These are phyloP conservation scores for Petrocephalus schoutedeni DNA, from an alignment of 2,797 vertebrate species.

Conservation along the genomic window DNA sequence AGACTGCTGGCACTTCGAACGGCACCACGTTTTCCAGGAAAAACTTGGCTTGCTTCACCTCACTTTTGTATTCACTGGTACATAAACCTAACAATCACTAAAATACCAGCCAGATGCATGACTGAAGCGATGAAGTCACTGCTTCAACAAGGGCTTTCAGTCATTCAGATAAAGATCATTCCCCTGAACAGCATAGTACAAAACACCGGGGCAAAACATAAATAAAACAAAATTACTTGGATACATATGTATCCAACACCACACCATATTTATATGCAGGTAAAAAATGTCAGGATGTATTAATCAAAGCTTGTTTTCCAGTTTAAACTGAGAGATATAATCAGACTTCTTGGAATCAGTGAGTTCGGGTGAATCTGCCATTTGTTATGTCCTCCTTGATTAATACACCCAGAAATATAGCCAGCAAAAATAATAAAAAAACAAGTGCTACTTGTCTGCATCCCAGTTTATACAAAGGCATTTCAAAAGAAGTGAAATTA, in stretches of 20 bases:
- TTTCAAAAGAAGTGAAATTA: neutral
- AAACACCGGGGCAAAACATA: neutral
- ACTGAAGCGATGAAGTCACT: neutral
- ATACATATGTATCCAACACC: neutral
- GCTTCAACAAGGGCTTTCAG: neutral
- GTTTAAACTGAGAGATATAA: neutral
- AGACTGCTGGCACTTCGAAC: neutral
- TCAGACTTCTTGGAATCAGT: neutral
- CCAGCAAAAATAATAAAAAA: neutral
- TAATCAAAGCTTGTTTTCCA: neutral
- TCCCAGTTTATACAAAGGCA: neutral
- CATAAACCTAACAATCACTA: neutral
- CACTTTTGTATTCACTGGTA: neutral
- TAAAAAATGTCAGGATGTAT: neutral
- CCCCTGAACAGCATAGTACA: neutral
- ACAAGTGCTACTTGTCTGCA: neutral
- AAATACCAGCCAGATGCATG: neutral
- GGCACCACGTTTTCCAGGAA: neutral
- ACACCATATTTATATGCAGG: neutral
- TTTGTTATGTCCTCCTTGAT: neutral
- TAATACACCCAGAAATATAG: neutral
- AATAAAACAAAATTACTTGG: neutral
- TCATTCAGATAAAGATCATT: slow-evolving; percentile 3
- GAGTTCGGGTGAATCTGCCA: neutral
- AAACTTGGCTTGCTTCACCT: neutral